Percentiles rank a stretch among this genome's conserved stretches.
Evolutionary conservation across 30 jellyfish, hydroid and myxozoan genomes (phyloP).

Genomic region (Sanderia malayensis): DNA sequence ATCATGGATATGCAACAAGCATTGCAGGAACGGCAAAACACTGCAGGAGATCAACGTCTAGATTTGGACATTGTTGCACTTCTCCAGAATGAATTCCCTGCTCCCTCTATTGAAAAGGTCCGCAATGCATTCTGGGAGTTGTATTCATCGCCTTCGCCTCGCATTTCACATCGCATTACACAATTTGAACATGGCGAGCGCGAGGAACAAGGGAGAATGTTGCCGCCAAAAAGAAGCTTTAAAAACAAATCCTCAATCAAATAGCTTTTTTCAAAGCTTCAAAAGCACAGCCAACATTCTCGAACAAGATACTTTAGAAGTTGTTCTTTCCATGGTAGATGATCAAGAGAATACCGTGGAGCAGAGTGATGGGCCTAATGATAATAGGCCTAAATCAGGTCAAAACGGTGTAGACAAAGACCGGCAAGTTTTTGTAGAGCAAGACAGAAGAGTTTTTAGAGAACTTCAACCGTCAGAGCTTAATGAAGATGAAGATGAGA

Average conservation of each 20-base stretch:
- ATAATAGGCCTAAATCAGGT: not conserved
- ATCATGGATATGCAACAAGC: no score
- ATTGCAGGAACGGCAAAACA: no score
- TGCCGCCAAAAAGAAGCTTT: not conserved
- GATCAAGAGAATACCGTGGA: not conserved
- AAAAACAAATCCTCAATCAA: not conserved
- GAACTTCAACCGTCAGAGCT: slow-evolving; percentile 1
- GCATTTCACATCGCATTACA: not conserved
- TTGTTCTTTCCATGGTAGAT: not conserved
- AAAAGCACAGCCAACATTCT: slow-evolving; percentile 1
- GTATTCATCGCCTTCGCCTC: not conserved
- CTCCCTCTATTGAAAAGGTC: not conserved
- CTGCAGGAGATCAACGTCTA: no score
- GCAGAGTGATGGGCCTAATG: slow-evolving; percentile 1
- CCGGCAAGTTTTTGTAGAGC: not conserved
- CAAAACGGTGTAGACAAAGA: slow-evolving; percentile 1
- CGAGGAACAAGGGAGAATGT: not conserved
- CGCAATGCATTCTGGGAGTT: not conserved
- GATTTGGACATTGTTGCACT: no score
- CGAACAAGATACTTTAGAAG: not conserved
- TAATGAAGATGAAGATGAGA: not conserved
- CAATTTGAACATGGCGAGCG: not conserved
- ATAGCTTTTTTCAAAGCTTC: not conserved
- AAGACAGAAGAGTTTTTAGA: not conserved
- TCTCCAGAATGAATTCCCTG: not conserved